Evolutionary conservation across 2,113 vertebrate genomes (phyloP).

Genomic region (Oxyura jamaicensis): DNA sequence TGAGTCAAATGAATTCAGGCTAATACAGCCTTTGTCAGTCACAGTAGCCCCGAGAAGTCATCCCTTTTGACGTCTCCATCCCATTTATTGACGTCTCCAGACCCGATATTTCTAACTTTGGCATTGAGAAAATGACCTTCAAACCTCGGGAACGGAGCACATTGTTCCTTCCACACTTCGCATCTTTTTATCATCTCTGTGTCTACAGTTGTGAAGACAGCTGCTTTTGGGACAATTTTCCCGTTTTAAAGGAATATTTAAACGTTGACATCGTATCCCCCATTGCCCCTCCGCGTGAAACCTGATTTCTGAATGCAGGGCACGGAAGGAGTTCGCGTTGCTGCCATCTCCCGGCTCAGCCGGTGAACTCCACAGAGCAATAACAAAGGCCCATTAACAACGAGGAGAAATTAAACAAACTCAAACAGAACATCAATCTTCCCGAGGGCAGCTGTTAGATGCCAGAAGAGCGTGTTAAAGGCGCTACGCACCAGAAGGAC

Average conservation of each 20-base stretch:
- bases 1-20: not conserved
- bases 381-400: slow-evolving; percentile 30
- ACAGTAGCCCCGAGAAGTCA: not conserved
- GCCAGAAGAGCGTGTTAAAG: not conserved
- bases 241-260: not conserved
- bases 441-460: slow-evolving; percentile 8
- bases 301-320: not conserved
- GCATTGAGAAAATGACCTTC: not conserved
- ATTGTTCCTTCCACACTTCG: not conserved
- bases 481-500: slow-evolving; percentile 20
- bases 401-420: slow-evolving; percentile 33
- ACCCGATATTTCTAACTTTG: not conserved
- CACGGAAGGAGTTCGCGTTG: not conserved
- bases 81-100: not conserved
- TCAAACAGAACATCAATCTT: not conserved
- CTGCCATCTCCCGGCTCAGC: slow-evolving; percentile 62
- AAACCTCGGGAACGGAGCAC: not conserved
- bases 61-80: not conserved
- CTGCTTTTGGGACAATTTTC: not conserved
- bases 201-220: not conserved
- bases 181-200: not conserved
- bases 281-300: not conserved
- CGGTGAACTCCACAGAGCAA: not conserved
- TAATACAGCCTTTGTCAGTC: not conserved
- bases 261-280: fast-evolving